A percentile compares a stretch with the other conserved stretches of the same genome.
Evolutionary conservation across 2,797 vertebrate species (phyloP).

Genomic region (Loris lydekkerianus): DNA sequence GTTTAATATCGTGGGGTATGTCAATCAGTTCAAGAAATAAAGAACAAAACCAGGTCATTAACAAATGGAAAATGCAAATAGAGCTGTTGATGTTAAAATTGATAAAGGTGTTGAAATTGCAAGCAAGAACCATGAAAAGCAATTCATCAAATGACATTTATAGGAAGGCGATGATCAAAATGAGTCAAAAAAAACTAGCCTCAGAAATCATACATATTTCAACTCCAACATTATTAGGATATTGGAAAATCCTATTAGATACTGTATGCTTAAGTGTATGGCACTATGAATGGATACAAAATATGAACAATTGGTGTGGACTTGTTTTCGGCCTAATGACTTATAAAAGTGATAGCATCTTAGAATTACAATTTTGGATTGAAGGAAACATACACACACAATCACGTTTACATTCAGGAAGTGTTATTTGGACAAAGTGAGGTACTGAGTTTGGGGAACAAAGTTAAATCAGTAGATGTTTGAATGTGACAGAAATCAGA

Average conservation of each 20-base stretch:
- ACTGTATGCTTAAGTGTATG: background rate
- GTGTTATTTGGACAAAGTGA: background rate
- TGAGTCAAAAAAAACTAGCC: conserved; percentile 10
- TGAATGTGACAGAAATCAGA: background rate
- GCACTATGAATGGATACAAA: background rate
- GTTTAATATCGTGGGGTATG: background rate
- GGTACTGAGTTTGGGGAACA: background rate
- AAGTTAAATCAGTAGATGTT: background rate
- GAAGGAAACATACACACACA: background rate
- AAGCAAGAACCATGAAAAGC: conserved; percentile 14
- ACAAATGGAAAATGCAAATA: background rate
- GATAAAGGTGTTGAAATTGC: conserved; percentile 45
- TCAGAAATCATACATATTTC: background rate
- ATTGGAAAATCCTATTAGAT: background rate
- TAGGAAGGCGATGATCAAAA: background rate
- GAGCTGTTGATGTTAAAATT: conserved; percentile 4
- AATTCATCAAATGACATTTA: background rate
- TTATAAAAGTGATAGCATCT: background rate
- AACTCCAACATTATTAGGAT: background rate
- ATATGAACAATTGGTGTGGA: background rate
- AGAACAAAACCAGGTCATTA: background rate
- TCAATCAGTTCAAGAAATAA: background rate
- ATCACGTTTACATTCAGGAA: background rate
- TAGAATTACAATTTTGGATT: background rate
- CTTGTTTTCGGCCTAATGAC: background rate